These are phyloP conservation scores for Spodoptera picta DNA, from an alignment of 2,888 invertebrate genomes.

Conservation along the genomic window DNA sequence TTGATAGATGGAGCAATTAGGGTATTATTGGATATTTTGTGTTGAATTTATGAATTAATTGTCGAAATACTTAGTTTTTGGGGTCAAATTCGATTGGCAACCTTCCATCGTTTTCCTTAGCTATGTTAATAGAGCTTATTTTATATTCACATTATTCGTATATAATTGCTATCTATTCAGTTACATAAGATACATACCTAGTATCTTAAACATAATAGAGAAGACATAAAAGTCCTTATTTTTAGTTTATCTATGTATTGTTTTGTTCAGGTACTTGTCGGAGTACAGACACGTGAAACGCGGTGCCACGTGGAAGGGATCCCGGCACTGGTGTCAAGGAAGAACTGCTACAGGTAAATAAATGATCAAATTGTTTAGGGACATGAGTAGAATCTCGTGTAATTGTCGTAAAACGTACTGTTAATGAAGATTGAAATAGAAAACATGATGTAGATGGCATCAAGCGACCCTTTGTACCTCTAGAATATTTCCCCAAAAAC, in stretches of 20 bases:
- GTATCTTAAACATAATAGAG: no score
- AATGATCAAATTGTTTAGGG: neutral
- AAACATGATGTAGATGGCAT: neutral
- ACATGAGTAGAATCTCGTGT: neutral
- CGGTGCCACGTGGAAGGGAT: slow-evolving; percentile 98
- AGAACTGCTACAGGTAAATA: slow-evolving; percentile 91
- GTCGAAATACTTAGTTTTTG: neutral
- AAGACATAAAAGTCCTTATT: no score
- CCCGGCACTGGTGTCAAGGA: slow-evolving; percentile 92
- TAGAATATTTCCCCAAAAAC: no score
- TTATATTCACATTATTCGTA: no score
- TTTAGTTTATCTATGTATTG: neutral
- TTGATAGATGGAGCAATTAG: slow-evolving; percentile 22
- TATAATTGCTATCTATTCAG: neutral
- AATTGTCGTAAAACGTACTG: neutral
- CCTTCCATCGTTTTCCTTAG: neutral
- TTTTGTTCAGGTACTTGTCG: slow-evolving; percentile 92
- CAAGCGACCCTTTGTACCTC: no score
- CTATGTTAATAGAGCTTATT: no score
- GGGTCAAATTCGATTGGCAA: neutral
- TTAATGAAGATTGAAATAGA: neutral
- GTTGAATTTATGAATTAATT: slow-evolving; percentile 11
- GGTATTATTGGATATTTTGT: slow-evolving; percentile 5
- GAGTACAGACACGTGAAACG: slow-evolving; percentile 99
- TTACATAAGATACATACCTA: neutral